Conservation (phyloP, 2,888 invertebrate genomes). For the Adineta ricciae region DNA sequence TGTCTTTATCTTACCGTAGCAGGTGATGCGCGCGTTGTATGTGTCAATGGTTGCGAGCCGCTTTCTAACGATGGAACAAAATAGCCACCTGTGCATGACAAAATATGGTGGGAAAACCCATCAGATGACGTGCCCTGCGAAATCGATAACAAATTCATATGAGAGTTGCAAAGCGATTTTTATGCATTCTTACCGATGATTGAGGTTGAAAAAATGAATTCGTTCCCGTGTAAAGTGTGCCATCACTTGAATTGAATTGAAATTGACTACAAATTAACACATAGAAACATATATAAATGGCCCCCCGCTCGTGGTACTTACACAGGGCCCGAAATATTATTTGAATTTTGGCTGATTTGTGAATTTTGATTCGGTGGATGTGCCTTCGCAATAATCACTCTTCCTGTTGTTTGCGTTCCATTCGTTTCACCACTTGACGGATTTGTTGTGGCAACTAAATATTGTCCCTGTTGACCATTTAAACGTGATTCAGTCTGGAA, state of each 20-base stretch:
- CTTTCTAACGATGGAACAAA: conserved; percentile 46
- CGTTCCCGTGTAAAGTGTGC: conserved; percentile 15
- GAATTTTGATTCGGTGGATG: conserved; percentile 1
- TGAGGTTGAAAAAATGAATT: conserved; percentile 13
- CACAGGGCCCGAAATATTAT: conserved; percentile 2
- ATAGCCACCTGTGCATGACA: conserved; percentile 61
- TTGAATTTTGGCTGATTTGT: background rate
- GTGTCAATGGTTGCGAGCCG: conserved; percentile 58
- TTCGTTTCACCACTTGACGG: background rate
- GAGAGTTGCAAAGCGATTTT: background rate
- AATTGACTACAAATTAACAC: background rate
- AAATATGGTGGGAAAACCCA: conserved; percentile 7
- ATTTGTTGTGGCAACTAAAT: background rate
- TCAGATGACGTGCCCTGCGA: conserved; percentile 37
- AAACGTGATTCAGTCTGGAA: background rate
- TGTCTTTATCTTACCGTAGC: conserved; percentile 67
- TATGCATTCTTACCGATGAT: background rate
- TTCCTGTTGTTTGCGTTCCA: background rate
- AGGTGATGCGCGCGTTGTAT: conserved; percentile 72
- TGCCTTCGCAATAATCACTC: conserved; percentile 15
- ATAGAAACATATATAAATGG: background rate
- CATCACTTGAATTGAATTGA: conserved; percentile 21
- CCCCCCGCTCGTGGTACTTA: background rate
- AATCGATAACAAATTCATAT: background rate
- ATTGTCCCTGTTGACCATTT: background rate